These are phyloP conservation scores for Drosophila lacicola DNA, from an alignment of 2,888 invertebrate species.

Conservation along the genomic window DNA sequence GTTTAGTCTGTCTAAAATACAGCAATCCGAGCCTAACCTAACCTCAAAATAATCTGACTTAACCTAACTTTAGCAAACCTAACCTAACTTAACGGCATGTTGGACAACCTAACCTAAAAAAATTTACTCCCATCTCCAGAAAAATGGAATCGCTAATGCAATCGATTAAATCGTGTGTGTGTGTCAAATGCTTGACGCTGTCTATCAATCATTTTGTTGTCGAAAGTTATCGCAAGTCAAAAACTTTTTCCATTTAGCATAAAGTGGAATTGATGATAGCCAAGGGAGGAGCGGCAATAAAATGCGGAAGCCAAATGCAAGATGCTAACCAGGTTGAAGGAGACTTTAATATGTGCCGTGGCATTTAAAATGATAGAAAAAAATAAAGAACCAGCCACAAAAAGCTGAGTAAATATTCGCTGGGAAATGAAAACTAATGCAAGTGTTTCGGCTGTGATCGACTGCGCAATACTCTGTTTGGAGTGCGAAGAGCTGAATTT, in stretches of 20 bases:
- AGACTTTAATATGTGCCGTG: neutral
- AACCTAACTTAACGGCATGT: neutral
- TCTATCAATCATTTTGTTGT: constrained; percentile 27
- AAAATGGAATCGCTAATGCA: constrained; percentile 6
- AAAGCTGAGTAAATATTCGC: no score
- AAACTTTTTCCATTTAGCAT: constrained; percentile 24
- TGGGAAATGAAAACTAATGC: no score
- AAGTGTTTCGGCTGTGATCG: no score
- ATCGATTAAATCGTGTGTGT: constrained; percentile 22
- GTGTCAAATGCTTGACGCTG: constrained; percentile 9
- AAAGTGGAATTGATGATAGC: constrained; percentile 6
- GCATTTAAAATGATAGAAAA: neutral
- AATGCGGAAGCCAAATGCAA: neutral
- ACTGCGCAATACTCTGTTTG: no score
- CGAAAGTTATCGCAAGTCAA: constrained; percentile 4
- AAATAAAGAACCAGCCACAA: neutral
- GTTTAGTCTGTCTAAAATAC: neutral
- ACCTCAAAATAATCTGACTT: neutral
- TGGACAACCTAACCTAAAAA: neutral
- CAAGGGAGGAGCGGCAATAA: neutral
- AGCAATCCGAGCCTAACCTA: neutral
- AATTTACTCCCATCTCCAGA: neutral
- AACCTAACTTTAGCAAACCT: neutral
- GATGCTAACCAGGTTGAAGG: neutral
- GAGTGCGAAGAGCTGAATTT: no score